Percentiles rank a stretch among this genome's conserved stretches.
phyloP scores from a whole-genome alignment of 2,113 vertebrate genomes.

The Gracilinanus agilis region DNA sequence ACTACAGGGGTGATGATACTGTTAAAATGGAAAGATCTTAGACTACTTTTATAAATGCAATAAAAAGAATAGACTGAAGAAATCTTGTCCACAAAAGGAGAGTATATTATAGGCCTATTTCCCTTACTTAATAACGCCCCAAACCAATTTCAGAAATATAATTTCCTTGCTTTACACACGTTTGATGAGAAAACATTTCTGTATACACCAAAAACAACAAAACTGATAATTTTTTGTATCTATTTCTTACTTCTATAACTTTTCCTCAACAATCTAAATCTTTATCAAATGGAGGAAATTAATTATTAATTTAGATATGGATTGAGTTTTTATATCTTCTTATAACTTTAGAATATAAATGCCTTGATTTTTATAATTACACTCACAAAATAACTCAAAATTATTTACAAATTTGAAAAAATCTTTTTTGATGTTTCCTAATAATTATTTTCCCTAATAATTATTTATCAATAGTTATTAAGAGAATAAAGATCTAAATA shows the following conservation, averaged over 20 bases:
- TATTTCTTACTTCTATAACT: constrained; percentile 4
- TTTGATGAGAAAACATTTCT: not conserved
- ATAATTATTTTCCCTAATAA: not conserved
- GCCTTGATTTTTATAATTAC: not conserved
- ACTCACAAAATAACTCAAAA: not conserved
- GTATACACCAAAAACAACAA: not conserved
- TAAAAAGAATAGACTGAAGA: not conserved
- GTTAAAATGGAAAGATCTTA: constrained; percentile 44
- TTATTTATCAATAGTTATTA: not conserved
- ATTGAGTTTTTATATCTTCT: not conserved
- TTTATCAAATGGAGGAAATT: not conserved
- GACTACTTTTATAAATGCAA: not conserved
- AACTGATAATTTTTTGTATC: not conserved
- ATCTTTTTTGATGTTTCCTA: not conserved
- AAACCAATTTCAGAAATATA: not conserved
- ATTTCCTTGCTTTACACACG: constrained; percentile 1
- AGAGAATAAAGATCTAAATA: not conserved
- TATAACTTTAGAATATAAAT: not conserved
- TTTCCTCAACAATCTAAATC: not conserved
- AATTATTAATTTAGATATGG: not conserved
- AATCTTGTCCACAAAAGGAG: not conserved
- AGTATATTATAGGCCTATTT: not conserved
- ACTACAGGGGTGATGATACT: constrained; percentile 55
- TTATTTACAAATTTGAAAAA: not conserved
- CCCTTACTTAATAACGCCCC: constrained; percentile 27